These are phyloP conservation scores for Grallaria varia DNA, from an alignment of 2,113 vertebrate genomes.

Conservation along the genomic window DNA sequence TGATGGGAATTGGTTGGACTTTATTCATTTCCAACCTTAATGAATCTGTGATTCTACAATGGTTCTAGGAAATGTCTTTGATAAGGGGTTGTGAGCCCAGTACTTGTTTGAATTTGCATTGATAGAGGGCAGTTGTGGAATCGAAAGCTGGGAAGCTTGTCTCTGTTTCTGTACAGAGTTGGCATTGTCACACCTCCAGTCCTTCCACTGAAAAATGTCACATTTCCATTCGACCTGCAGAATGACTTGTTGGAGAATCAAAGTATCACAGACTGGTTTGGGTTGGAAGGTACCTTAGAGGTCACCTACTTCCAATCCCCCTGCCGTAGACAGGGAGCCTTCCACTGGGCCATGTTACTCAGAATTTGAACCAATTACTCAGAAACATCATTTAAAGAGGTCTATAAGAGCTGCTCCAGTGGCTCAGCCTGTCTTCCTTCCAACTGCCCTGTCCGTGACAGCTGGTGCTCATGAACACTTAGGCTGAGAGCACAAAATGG, in stretches of 20 bases:
- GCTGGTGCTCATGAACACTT: neutral
- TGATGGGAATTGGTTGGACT: neutral
- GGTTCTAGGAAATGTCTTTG: neutral
- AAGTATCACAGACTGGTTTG: neutral
- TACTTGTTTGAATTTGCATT: neutral
- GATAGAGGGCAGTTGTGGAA: neutral
- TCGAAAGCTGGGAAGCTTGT: neutral
- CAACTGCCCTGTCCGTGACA: neutral
- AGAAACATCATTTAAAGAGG: neutral
- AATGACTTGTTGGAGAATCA: neutral
- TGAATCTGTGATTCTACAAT: neutral
- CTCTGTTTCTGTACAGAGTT: neutral
- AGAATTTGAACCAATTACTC: neutral
- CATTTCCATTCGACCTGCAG: neutral
- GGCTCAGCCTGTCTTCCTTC: neutral
- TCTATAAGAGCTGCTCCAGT: neutral
- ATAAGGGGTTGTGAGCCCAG: neutral
- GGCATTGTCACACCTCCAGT: neutral
- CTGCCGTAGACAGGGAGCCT: neutral
- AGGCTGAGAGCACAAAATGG: neutral
- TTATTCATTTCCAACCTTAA: neutral
- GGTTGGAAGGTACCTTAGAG: neutral
- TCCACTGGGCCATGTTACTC: neutral
- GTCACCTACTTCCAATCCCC: neutral
- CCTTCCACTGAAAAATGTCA: neutral